Evolutionary conservation across 1,140 invertebrate genomes (phyloP).

Genomic region (Monomorium pharaonis): DNA sequence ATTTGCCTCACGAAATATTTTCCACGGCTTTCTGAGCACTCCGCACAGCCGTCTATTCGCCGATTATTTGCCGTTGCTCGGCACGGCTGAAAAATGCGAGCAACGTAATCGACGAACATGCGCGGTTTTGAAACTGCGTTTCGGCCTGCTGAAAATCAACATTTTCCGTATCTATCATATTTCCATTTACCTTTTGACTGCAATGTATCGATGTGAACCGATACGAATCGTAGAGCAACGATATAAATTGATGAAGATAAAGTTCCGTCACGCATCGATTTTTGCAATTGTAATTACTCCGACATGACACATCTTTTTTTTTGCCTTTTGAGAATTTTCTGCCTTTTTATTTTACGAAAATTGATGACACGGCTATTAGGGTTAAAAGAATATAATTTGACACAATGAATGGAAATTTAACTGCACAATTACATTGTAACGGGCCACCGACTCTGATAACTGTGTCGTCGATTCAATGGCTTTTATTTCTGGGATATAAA

Average conservation of each 20-base stretch:
- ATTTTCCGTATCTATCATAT: conserved; percentile 22
- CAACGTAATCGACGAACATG: conserved; percentile 22
- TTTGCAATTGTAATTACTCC: background rate
- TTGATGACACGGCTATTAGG: background rate
- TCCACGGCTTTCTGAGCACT: conserved; percentile 34
- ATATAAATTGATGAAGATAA: background rate
- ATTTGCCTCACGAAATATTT: conserved; percentile 57
- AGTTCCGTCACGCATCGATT: background rate
- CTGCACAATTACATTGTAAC: conserved; percentile 26
- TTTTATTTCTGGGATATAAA: conserved; percentile 37
- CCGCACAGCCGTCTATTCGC: conserved; percentile 7
- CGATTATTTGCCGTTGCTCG: conserved; percentile 37
- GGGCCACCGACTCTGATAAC: conserved; percentile 13
- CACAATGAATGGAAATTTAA: conserved; percentile 22
- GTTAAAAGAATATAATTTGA: conserved; percentile 39
- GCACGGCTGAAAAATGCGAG: conserved; percentile 30
- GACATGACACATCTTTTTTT: background rate
- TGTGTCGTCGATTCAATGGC: conserved; percentile 34
- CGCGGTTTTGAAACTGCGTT: background rate
- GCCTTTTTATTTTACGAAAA: background rate
- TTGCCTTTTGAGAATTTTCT: background rate
- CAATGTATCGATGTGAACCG: background rate
- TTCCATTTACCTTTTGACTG: background rate
- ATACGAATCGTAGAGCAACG: background rate
- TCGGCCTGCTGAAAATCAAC: conserved; percentile 30